Base-by-base conservation (phyloP, 35 echinoderm and acorn worm species). In the Apostichopus japonicus region DNA sequence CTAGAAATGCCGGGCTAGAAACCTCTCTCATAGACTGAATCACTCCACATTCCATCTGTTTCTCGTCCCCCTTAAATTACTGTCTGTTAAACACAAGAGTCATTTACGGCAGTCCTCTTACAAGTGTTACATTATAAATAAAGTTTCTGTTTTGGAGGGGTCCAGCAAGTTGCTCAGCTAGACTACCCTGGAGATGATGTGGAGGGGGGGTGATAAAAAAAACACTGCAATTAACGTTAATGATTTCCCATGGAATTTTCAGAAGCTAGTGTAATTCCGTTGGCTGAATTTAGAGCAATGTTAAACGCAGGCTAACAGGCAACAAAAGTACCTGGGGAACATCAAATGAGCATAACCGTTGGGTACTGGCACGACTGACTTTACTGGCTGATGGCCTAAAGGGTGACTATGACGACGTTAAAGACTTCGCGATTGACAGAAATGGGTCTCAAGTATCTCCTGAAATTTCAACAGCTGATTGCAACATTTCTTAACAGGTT, bases 371-470 rank as follows among this genome's bases (percentile, higher is more conserved):
- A 67, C 63, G 63, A 67, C 79, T 52, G 54, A 83, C 54, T 83
- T 24, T 54, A 83, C 33, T 9, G 24, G 24, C 54, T 44, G 33
- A 83, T 83, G n/a, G 79, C 79, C n/a, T 83, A 15, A 83, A 83
- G 51, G 79, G 33, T 44, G 33, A 44, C 54, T 52, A 83, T 44
- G 33, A 44, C 54, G 79, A 83, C 54, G 79, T 83, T 54, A 54
- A 44, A 55, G 79, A 83, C 79, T 17, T 15, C 0, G 52, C 33
- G 79, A 53, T 83, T 83, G 79, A 83, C 79, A 83, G 79, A 83
- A 83, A 83, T 83, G 54, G 79, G 79, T 83, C 79, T 83, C 63
- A 52, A 83, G 10, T 24, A 17, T 15, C 79, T 54, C 79, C 54
- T 3, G 5, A 24, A 83, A 3, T 54, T 83, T 6, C 27, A 83